Percentiles rank a stretch among this genome's conserved stretches.
Evolutionary conservation across 2,113 vertebrate genomes (phyloP).

Genomic region (Martes martes): DNA sequence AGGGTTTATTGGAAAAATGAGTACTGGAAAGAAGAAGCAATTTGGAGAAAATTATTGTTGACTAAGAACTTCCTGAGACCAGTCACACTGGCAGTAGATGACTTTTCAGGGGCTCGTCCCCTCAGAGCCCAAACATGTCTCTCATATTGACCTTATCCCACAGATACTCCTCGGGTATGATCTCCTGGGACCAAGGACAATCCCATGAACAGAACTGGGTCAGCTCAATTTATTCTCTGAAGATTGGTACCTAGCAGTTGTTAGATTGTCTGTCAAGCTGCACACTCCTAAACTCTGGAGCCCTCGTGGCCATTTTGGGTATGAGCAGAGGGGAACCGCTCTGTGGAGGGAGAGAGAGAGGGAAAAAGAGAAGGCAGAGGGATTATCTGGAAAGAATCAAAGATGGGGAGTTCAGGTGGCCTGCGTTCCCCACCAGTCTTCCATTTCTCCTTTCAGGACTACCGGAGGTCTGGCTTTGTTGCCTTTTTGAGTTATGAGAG

Average conservation of each 20-base stretch:
- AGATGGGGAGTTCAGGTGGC: background rate
- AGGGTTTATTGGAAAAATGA: background rate
- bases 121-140: accelerated
- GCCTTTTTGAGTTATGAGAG: background rate
- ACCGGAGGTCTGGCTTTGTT: background rate
- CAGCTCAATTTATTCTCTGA: background rate
- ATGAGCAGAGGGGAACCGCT: background rate
- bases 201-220: background rate
- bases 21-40: background rate
- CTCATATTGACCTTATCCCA: background rate
- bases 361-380: background rate
- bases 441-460: background rate
- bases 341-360: too few relatives aligned
- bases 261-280: background rate
- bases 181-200: background rate
- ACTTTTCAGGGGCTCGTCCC: background rate
- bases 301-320: background rate
- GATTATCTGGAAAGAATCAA: background rate
- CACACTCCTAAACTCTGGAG: background rate
- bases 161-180: background rate
- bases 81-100: background rate
- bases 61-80: background rate
- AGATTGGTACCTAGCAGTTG: background rate
- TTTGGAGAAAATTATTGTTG: background rate
- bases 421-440: background rate